Percentiles rank a stretch among this genome's conserved stretches.
These are phyloP conservation scores for Junonia oenone DNA, from an alignment of 2,888 invertebrate genomes.

Conservation along the genomic window DNA sequence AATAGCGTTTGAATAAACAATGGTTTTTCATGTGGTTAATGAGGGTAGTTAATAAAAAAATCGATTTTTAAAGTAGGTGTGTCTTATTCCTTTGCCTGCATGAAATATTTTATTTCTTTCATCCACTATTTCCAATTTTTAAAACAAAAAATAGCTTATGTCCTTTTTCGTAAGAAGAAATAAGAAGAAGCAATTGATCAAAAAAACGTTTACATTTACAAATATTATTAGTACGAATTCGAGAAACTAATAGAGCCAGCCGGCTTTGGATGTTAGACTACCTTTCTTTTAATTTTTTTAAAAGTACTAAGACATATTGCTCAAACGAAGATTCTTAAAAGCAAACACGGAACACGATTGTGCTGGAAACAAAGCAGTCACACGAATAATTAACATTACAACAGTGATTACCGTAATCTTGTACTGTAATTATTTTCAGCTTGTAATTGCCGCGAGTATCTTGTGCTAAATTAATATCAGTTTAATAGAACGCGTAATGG, in stretches of 20 bases:
- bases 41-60: neutral
- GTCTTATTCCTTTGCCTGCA: no score
- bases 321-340: neutral
- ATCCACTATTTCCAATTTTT: no score
- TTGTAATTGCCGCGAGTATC: neutral
- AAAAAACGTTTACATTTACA: no score
- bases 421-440: neutral
- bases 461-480: neutral
- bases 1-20: neutral
- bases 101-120: no score
- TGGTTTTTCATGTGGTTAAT: neutral
- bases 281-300: no score
- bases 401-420: slow-evolving; percentile 5
- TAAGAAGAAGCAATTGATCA: no score
- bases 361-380: slow-evolving; percentile 3
- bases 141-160: no score
- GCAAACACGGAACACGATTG: neutral
- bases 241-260: no score
- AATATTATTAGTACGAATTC: no score
- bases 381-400: slow-evolving; percentile 8
- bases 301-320: neutral
- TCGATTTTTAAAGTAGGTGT: no score
- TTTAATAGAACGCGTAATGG: neutral
- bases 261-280: no score
- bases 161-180: no score